A percentile compares a stretch with the other conserved stretches of the same genome.
Evolutionary conservation across 2,797 vertebrate species (phyloP).

Genomic region (Parambassis ranga): DNA sequence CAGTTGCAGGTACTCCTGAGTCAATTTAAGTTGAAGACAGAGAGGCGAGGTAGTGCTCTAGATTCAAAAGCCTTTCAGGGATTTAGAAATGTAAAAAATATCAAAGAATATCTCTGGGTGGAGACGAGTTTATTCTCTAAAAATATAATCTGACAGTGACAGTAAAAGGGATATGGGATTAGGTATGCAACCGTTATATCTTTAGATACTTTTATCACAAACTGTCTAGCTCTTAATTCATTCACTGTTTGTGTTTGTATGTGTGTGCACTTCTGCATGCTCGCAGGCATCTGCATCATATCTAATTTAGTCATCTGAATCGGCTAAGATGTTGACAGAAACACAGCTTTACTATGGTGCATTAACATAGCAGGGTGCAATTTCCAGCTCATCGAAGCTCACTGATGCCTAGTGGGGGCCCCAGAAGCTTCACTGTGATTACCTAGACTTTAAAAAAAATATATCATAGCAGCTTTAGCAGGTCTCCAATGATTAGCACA

Average conservation of each 20-base stretch:
- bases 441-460: constrained; percentile 22
- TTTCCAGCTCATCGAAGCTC: constrained; percentile 37
- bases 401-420: constrained; percentile 5
- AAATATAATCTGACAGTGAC: constrained; percentile 38
- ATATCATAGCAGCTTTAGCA: no score
- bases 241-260: background rate
- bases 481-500: no score
- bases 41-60: constrained; percentile 1
- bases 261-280: background rate
- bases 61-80: background rate
- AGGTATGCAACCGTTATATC: constrained; percentile 2
- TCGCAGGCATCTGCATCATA: background rate
- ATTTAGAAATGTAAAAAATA: constrained; percentile 42
- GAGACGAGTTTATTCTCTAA: constrained; percentile 33
- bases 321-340: constrained; percentile 27
- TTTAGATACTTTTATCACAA: constrained; percentile 12
- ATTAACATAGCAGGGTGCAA: constrained; percentile 11
- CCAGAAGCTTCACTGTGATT: constrained; percentile 4
- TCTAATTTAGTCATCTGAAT: constrained; percentile 12
- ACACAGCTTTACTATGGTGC: constrained; percentile 15
- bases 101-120: constrained; percentile 29
- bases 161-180: constrained; percentile 9
- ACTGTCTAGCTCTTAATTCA: constrained; percentile 21
- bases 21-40: constrained; percentile 19
- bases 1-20: background rate